Evolutionary conservation across 2,113 vertebrate species (phyloP).

Genomic region (Eudyptes chrysolophus): DNA sequence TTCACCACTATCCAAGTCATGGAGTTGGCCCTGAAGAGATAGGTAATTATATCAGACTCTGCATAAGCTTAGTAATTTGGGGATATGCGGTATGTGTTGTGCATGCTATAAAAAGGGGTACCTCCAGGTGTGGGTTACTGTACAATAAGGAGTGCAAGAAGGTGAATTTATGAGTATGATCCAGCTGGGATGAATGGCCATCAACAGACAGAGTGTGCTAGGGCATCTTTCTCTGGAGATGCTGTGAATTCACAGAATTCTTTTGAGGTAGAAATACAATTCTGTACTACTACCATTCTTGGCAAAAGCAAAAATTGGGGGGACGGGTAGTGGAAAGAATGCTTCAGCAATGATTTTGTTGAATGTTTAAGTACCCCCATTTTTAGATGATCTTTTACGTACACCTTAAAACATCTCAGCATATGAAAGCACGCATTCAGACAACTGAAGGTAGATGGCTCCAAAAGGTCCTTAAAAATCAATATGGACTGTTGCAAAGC

Average conservation of each 20-base stretch:
- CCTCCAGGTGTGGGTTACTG: background rate
- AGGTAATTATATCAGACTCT: background rate
- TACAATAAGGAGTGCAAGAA: background rate
- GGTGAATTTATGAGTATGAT: background rate
- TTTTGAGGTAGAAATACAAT: background rate
- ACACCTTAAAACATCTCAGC: background rate
- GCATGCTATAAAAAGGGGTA: background rate
- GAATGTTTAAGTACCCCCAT: background rate
- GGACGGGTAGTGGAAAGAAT: background rate
- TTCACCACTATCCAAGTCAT: background rate
- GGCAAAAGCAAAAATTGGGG: background rate
- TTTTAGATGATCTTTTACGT: background rate
- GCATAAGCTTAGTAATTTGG: background rate
- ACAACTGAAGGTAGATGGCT: background rate
- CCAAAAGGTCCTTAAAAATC: background rate
- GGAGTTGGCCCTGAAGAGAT: background rate
- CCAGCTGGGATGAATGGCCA: background rate
- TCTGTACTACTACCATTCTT: background rate
- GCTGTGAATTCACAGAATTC: background rate
- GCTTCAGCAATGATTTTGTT: background rate
- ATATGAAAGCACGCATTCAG: background rate
- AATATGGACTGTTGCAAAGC: background rate
- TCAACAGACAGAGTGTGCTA: background rate
- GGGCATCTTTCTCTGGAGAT: background rate
- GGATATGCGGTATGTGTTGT: background rate